These are phyloP conservation scores for Buphagus erythrorhynchus DNA, from an alignment of 2,797 vertebrate species.

Conservation along the genomic window DNA sequence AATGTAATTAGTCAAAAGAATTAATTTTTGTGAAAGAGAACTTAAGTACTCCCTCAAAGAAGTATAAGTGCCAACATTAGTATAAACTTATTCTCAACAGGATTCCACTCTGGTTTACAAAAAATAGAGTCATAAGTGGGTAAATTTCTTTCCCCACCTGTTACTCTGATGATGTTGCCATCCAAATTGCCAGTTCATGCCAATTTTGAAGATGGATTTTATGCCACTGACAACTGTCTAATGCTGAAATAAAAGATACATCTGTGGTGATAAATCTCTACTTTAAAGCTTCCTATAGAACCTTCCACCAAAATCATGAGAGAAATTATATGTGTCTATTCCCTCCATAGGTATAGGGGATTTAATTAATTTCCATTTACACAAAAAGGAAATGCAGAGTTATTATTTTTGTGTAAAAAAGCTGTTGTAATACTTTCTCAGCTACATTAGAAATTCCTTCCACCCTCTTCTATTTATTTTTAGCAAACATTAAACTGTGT, in stretches of 20 bases:
- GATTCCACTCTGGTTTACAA: not conserved
- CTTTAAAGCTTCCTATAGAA: not conserved
- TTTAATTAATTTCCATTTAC: not conserved
- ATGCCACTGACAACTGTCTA: not conserved
- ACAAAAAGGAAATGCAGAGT: not conserved
- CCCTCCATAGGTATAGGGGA: not conserved
- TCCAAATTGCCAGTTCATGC: not conserved
- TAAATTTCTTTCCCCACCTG: not conserved
- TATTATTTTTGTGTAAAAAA: not conserved
- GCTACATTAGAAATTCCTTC: not conserved
- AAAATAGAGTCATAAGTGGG: not conserved
- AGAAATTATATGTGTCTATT: not conserved
- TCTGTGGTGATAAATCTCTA: not conserved
- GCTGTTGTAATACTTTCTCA: not conserved
- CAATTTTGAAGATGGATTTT: not conserved
- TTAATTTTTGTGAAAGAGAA: not conserved
- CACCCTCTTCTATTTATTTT: slow-evolving; percentile 4
- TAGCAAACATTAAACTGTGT: not conserved
- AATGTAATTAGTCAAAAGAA: not conserved
- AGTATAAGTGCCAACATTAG: not conserved
- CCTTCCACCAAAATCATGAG: not conserved
- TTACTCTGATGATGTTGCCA: not conserved
- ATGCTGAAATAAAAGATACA: not conserved
- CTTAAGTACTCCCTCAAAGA: not conserved
- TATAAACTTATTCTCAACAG: not conserved